These are phyloP conservation scores for Drosophila demipolita DNA, from an alignment of 2,888 invertebrate species.

Conservation along the genomic window DNA sequence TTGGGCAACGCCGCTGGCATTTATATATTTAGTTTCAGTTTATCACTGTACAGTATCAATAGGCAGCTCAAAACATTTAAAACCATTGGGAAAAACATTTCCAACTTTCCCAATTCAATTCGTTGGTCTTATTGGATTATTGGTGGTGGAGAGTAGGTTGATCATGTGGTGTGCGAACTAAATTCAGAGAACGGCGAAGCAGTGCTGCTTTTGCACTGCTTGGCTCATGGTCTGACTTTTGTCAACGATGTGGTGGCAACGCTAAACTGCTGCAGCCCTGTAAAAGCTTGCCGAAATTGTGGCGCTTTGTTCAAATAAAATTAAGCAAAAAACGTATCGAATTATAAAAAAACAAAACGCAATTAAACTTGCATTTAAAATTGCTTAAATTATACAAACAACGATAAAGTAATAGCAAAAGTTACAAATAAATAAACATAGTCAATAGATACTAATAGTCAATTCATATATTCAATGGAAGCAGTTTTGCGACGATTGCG, in stretches of 20 bases:
- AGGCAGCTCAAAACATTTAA: background rate
- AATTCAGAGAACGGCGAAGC: background rate
- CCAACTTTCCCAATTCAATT: background rate
- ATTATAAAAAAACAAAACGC: background rate
- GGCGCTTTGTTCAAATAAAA: constrained; percentile 13
- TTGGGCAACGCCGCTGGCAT: constrained; percentile 15
- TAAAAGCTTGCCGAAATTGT: background rate
- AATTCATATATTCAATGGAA: constrained; percentile 25
- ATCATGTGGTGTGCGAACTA: constrained; percentile 28
- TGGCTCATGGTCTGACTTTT: background rate
- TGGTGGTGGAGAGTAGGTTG: background rate
- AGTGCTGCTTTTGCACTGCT: constrained; percentile 13
- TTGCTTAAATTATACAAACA: background rate
- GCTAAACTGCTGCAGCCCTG: constrained; percentile 24
- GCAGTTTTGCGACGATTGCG: constrained; percentile 40
- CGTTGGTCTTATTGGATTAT: background rate
- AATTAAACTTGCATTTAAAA: background rate
- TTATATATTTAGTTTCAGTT: background rate
- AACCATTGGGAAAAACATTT: background rate
- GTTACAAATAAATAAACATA: no score
- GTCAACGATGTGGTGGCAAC: constrained; percentile 22
- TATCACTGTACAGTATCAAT: background rate
- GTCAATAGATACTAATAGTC: no score
- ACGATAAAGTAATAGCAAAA: background rate
- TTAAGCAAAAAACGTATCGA: no score